Base-by-base conservation (phyloP, 1,140 invertebrate species). In the Choristoneura fumiferana region DNA sequence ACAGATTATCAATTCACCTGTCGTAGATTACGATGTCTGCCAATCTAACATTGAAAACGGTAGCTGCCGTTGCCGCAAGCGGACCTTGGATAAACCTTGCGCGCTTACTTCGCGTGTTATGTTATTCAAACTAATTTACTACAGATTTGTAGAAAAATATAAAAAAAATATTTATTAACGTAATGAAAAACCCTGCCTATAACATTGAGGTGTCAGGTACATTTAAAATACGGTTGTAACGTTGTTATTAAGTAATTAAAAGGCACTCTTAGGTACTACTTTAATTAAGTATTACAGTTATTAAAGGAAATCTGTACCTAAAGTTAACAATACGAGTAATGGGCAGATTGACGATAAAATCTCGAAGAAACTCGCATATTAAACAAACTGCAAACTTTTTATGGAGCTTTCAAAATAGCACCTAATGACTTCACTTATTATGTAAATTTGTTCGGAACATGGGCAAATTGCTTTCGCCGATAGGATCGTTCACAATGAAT, bases 391-490 rank as follows among this genome's bases (percentile, higher is more conserved):
- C 17, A 10, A 29, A 49, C 43, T 49, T 49, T 45, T 18, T n/a
- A 43, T 17, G 13, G 37, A 39, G n/a, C 9, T 18, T 49, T 29
- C 18, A 49, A 49, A 49, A 49, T 49, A 33, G 17, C 18, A 15
- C 18, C 18, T 49, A 49, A 49, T 49, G 43, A 49, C 22, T 29
- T 9, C 43, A 49, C 18, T 29, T 49, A 6, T 22, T 29, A 49
- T 49, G 43, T 29, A 29, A 49, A 49, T 49, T 49, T 12, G 40
- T 29, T 29, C 22, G 17, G 43, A 17, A 49, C 43, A 29, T 8
- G 18, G 43, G 43, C 6, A 12, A 49, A 49, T 49, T 49, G 43
- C 43, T 17, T 49, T 40, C 37, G 37, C 15, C 39, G 39, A 15
- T 40, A 3, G 14, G 17, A 43, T 43, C 6, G 8, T n/a, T 43